These are phyloP conservation scores for Harlomillsia oculata DNA, from an alignment of 1,140 invertebrate genomes.

Conservation along the genomic window DNA sequence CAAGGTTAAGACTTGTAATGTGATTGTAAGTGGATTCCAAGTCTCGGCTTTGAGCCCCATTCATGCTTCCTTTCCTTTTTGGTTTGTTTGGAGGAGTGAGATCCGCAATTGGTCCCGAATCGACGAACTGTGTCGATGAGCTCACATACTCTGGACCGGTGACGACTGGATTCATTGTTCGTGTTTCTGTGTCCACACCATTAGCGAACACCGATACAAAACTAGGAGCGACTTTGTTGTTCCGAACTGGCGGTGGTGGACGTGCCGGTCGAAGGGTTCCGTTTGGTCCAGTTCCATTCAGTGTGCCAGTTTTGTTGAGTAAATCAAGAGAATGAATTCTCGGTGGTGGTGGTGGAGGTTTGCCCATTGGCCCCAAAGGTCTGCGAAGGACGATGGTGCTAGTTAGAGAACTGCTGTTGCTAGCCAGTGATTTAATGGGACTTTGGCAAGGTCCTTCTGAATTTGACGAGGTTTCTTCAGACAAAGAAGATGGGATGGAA, in stretches of 20 bases:
- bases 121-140: background rate
- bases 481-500: slow-evolving; percentile 6
- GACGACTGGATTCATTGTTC: background rate
- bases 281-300: background rate
- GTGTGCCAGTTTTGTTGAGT: slow-evolving; percentile 18
- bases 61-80: slow-evolving; percentile 28
- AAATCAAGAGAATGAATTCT: slow-evolving; percentile 31
- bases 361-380: slow-evolving; percentile 3
- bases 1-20: slow-evolving; percentile 31
- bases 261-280: slow-evolving; percentile 29
- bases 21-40: slow-evolving; percentile 27
- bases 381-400: background rate
- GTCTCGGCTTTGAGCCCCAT: slow-evolving; percentile 9
- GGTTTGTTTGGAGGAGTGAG: slow-evolving; percentile 30
- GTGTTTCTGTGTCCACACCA: background rate
- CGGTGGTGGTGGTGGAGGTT: slow-evolving; percentile 33
- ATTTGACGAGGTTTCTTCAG: slow-evolving; percentile 6
- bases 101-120: background rate
- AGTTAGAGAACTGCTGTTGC: slow-evolving; percentile 7
- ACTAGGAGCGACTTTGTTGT: slow-evolving; percentile 30
- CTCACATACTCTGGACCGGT: background rate
- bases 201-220: slow-evolving; percentile 31
- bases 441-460: slow-evolving; percentile 3
- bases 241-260: slow-evolving; percentile 28
- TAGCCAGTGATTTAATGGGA: slow-evolving; percentile 6